These are phyloP conservation scores for Zophobas atratus DNA, from an alignment of 1,140 invertebrate genomes.

Conservation along the genomic window DNA sequence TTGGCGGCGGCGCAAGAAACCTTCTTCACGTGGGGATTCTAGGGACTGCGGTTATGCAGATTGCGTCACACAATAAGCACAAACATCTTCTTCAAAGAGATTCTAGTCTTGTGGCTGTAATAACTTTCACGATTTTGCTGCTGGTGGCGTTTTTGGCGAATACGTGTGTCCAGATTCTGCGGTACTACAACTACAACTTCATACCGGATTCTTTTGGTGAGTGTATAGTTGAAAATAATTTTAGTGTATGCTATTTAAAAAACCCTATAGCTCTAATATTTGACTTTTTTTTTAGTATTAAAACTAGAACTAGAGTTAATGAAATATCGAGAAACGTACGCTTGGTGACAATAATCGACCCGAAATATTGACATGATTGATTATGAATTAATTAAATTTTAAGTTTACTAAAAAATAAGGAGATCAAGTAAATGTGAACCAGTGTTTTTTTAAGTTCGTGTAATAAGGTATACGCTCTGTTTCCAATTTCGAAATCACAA, in stretches of 20 bases:
- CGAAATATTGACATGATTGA: too few species aligned
- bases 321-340: too few species aligned
- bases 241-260: too few species aligned
- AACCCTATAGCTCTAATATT: neutral
- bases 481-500: too few species aligned
- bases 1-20: constrained; percentile 89
- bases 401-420: too few species aligned
- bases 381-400: too few species aligned
- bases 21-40: constrained; percentile 91
- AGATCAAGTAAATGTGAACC: too few species aligned
- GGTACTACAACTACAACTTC: constrained; percentile 80
- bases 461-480: too few species aligned
- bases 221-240: constrained; percentile 52
- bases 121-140: constrained; percentile 83
- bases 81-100: constrained; percentile 83
- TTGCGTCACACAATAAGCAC: constrained; percentile 82
- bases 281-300: too few species aligned
- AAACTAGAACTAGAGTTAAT: too few species aligned
- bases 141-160: constrained; percentile 85
- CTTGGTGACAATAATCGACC: too few species aligned
- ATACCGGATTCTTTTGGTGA: constrained; percentile 90
- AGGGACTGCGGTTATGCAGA: constrained; percentile 88
- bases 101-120: constrained; percentile 82
- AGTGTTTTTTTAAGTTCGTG: too few species aligned
- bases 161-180: constrained; percentile 83